Evolutionary conservation across 92 coral and sea anemone species (phyloP), one percentile per base, ranked within the genome.

Genomic region (Parazoanthus atlanticus): DNA sequence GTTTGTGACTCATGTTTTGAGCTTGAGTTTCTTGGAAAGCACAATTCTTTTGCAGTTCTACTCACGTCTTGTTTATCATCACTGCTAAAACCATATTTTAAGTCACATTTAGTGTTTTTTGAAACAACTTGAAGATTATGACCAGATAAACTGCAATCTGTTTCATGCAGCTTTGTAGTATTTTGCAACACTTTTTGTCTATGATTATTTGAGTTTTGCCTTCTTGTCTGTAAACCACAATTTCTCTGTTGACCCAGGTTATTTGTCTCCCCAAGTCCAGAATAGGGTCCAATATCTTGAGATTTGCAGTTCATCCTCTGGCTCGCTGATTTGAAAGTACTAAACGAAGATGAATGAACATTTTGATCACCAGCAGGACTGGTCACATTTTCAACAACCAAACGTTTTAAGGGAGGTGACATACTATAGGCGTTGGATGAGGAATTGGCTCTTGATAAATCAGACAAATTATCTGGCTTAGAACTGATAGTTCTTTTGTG

Each of bases 331-430:
- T 69, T 70, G 43, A 84, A 84, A 16, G 21, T 8, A 70, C n/a
- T 38, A 17, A 46, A 21, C 15, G 78, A 84, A 0, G 78, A 31
- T 38, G 25, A 74, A 34, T 25, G 26, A 11, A 16, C 61, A 12
- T 21, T 83, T 8, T 13, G 30, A 26, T 25, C 25, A 28, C 26
- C 23, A 29, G 47, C 25, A 65, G 75, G 23, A 7, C 17, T 38
- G 46, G 74, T 11, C 15, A 64, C 75, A 17, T 26, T 33, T n/a
- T 82, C 58, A 82, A 82, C n/a, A 26, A 76, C 61, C 2, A 82
- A 40, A 41, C 78, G 87, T 46, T 84, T 84, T 70, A 67, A 84
- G 11, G 87, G 78, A 70, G 78, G 87, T 40, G 87, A 84, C 36
- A 41, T 34, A 43, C 28, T 43, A 2, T 1, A 70, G 25, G 5